These are phyloP conservation scores for Heliconius ethilla DNA, from an alignment of 2,888 invertebrate species.

Conservation along the genomic window DNA sequence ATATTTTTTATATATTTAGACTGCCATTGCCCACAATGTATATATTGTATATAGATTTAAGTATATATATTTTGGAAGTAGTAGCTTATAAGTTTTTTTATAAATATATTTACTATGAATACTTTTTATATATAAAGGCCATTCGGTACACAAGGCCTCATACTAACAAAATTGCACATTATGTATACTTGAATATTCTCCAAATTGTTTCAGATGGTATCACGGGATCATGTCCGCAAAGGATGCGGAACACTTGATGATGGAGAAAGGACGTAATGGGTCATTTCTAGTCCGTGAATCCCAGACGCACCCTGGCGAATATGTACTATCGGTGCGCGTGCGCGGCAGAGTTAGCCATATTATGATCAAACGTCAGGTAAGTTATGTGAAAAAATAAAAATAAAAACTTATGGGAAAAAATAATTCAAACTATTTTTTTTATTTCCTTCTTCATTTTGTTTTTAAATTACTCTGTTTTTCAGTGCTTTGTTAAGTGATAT, in stretches of 20 bases:
- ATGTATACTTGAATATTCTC: not conserved
- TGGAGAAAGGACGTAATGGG: constrained; percentile 97
- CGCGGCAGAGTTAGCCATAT: constrained; percentile 98
- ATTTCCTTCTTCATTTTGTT: not conserved
- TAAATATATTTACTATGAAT: too few relatives aligned
- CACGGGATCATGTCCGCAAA: constrained; percentile 95
- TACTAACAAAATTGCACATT: too few relatives aligned
- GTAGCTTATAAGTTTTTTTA: too few relatives aligned
- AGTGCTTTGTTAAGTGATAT: not conserved
- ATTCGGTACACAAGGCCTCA: too few relatives aligned
- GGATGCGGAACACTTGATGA: constrained; percentile 93
- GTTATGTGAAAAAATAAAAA: constrained; percentile 32
- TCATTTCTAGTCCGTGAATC: constrained; percentile 98
- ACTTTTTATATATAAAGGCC: too few relatives aligned
- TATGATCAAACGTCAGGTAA: constrained; percentile 92
- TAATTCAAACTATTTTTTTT: not conserved
- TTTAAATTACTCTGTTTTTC: not conserved
- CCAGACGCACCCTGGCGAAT: constrained; percentile 97
- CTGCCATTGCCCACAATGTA: too few relatives aligned
- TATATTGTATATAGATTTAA: too few relatives aligned
- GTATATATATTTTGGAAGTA: too few relatives aligned
- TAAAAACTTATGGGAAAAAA: not conserved
- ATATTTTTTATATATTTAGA: too few relatives aligned
- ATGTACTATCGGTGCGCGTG: constrained; percentile 95
- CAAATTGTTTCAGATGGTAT: constrained; percentile 82